These are phyloP conservation scores for Lepilemur ruficaudatus DNA, from an alignment of 2,797 vertebrate genomes.

Conservation along the genomic window DNA sequence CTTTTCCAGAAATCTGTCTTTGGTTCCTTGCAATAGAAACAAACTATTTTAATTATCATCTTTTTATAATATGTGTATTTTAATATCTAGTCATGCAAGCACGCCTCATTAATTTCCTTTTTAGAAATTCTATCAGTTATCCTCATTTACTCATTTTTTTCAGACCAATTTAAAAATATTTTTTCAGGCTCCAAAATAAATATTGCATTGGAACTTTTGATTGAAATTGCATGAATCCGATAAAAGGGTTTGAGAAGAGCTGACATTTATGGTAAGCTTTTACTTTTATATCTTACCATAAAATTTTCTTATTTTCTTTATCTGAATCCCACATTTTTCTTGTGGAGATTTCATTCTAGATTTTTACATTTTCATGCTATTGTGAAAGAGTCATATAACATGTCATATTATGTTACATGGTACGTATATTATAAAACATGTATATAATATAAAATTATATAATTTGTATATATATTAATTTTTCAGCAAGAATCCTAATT, in stretches of 20 bases:
- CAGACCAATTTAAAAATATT: constrained; percentile 1
- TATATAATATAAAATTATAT: background rate
- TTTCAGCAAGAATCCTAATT: background rate
- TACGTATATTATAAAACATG: no score
- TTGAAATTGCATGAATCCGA: background rate
- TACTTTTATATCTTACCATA: background rate
- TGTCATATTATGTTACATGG: background rate
- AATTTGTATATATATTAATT: background rate
- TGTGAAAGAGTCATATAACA: background rate
- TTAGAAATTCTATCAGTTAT: background rate
- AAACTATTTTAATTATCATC: background rate
- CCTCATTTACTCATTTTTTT: background rate
- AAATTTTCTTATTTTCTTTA: background rate
- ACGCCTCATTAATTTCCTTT: background rate
- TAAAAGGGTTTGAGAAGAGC: background rate
- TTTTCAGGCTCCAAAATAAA: background rate
- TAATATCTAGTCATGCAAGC: background rate
- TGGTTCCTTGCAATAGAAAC: background rate
- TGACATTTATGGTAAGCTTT: background rate
- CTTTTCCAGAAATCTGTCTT: background rate
- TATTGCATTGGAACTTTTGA: background rate
- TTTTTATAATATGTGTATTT: background rate
- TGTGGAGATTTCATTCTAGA: background rate
- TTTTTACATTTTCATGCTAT: background rate
- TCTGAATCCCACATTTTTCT: background rate